Evolutionary conservation across 1,140 invertebrate genomes (phyloP).

Genomic region (Luehdorfia chinensis): DNA sequence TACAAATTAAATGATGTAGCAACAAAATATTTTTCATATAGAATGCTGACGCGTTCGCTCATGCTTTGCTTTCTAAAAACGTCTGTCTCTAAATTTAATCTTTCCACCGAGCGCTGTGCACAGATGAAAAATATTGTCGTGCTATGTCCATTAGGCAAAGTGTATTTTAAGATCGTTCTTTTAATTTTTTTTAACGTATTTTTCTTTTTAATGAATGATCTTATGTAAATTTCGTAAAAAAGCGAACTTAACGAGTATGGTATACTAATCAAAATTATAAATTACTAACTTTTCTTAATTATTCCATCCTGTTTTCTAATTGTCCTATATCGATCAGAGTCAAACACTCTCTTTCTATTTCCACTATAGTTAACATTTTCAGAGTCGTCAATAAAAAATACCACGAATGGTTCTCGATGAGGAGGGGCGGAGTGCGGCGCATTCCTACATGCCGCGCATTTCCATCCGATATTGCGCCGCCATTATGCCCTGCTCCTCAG

Average conservation of each 20-base stretch:
- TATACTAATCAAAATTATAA: too few relatives aligned
- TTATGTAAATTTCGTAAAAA: too few relatives aligned
- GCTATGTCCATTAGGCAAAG: constrained; percentile 66
- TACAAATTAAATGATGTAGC: constrained; percentile 21
- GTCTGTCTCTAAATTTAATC: constrained; percentile 68
- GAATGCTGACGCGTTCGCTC: constrained; percentile 27
- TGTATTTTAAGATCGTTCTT: constrained; percentile 63
- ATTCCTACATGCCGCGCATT: constrained; percentile 76
- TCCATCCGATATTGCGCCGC: constrained; percentile 76
- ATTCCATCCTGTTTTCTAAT: too few relatives aligned
- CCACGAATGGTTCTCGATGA: constrained; percentile 70
- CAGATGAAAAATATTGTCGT: constrained; percentile 63
- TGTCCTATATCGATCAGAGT: too few relatives aligned
- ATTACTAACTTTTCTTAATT: too few relatives aligned
- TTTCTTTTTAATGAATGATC: too few relatives aligned
- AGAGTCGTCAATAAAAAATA: constrained; percentile 76
- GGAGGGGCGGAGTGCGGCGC: constrained; percentile 65
- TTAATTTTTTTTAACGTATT: constrained; percentile 52
- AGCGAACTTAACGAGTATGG: too few relatives aligned
- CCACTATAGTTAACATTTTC: constrained; percentile 59
- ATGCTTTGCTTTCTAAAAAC: constrained; percentile 57
- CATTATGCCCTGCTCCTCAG: constrained; percentile 68
- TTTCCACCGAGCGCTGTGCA: constrained; percentile 48
- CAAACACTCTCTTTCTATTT: too few relatives aligned
- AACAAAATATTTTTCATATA: constrained; percentile 26